phyloP scores from a whole-genome alignment of 2,797 vertebrate species.

The Erethizon dorsatum region DNA sequence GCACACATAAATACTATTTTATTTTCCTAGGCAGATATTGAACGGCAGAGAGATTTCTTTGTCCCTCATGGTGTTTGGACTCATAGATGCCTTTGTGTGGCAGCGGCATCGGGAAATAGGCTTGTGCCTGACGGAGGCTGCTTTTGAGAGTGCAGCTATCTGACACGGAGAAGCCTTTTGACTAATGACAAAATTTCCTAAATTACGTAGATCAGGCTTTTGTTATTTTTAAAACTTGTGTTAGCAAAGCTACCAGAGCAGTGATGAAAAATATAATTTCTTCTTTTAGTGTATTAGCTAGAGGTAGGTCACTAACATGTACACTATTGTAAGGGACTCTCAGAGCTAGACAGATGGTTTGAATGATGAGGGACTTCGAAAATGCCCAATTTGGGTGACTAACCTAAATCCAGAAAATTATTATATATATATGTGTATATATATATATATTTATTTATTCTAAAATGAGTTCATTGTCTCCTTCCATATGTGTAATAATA shows the following conservation, averaged over 20 bases:
- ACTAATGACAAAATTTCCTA: slow-evolving; percentile 60
- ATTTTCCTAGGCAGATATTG: neutral
- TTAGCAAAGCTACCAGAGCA: neutral
- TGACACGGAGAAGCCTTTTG: slow-evolving; percentile 58
- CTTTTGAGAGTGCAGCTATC: neutral
- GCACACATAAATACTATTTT: neutral
- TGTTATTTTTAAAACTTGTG: slow-evolving; percentile 54
- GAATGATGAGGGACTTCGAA: neutral
- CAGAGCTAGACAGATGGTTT: neutral
- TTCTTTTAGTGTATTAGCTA: slow-evolving; percentile 6
- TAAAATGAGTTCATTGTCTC: slow-evolving; percentile 47
- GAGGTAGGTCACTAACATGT: neutral
- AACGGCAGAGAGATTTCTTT: neutral
- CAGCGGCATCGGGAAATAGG: slow-evolving; percentile 36
- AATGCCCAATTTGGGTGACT: neutral
- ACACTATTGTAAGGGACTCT: neutral
- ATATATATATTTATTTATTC: neutral
- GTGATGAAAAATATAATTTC: neutral
- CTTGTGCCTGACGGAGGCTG: rapidly evolving
- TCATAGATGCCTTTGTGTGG: neutral
- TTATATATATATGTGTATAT: neutral
- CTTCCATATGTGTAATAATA: neutral
- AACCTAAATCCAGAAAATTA: slow-evolving; percentile 21
- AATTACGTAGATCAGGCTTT: slow-evolving; percentile 45
- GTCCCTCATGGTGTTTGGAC: neutral